Evolutionary conservation across 2,888 invertebrate genomes (phyloP), one percentile per base, ranked within the genome.

Genomic region (Aromia moschata): DNA sequence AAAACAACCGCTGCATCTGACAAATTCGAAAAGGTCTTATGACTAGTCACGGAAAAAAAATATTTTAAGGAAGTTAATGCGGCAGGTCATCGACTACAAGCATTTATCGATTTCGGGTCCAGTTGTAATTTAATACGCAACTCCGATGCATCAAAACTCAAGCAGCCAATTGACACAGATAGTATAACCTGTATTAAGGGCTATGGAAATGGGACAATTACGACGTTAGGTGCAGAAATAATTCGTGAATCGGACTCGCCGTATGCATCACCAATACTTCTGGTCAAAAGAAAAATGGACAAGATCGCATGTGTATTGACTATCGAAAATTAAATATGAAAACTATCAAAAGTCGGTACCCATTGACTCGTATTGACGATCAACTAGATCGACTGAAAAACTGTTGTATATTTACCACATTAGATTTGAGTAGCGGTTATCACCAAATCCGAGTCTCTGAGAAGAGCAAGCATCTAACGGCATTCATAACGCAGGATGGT

Each of bases 341-440:
- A 16, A 78, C 75, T 0, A 58, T 71, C 0, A 72, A 74, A 5
- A 74, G 77, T 37, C 30, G 68, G 1, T 75, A 72, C 56, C 76
- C 77, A 0, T 47, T 78, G 4, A 74, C 76, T 0, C 58, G 70
- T 15, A 70, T 79, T 1, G 70, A 74, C 12, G 76, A 79, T 30
- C 68, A 70, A 10, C 46, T 75, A 31, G 69, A 74, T 33, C 33
- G 54, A 3, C 49, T 78, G 10, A 51, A 61, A 7, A 67, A 65
- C 2, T 66, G 67, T n/a, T 58, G 49, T 17, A 71, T 64, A 52
- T 79, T 71, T 44, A 73, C 73, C 4, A 64, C 62, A 1, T 53
- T 79, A 1, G 76, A 79, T 55, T 53, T 75, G 54, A 64, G 64
- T 5, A 51, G 52, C 0, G 78, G 74, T 1, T 72, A 74, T 62